Percentiles rank a stretch among this genome's conserved stretches.
These are phyloP conservation scores for Trichonephila clavipes DNA, from an alignment of 1,140 invertebrate genomes.

Conservation along the genomic window DNA sequence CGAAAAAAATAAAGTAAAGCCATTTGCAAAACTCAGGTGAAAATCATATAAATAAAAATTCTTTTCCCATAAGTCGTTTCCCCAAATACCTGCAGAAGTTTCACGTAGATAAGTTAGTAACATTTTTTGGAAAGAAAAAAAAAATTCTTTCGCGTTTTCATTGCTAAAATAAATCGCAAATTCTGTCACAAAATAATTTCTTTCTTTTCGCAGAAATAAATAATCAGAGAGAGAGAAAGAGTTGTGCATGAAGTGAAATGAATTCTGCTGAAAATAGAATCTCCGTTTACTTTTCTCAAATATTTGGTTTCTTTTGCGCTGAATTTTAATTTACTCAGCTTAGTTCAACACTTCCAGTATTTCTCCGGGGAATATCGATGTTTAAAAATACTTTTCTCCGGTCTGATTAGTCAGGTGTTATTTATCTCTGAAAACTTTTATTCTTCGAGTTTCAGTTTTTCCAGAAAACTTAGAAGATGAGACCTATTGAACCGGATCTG, in stretches of 20 bases:
- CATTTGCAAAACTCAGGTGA: not conserved
- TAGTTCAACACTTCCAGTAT: conserved; percentile 8
- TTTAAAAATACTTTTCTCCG: not conserved
- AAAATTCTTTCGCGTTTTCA: conserved; percentile 15
- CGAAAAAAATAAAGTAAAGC: not conserved
- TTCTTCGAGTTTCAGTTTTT: not conserved
- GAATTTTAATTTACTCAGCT: conserved; percentile 11
- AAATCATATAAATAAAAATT: conserved; percentile 44
- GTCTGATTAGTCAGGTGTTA: not conserved
- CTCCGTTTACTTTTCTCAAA: conserved; percentile 32
- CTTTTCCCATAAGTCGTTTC: not conserved
- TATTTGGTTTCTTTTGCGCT: conserved; percentile 10
- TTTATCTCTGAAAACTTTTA: not conserved
- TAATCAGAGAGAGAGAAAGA: not conserved
- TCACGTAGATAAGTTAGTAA: conserved; percentile 16
- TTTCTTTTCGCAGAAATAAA: not conserved
- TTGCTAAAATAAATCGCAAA: conserved; percentile 53
- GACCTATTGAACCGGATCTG: not conserved
- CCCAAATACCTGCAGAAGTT: conserved; percentile 48
- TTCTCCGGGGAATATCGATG: not conserved
- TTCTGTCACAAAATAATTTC: conserved; percentile 53
- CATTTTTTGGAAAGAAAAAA: not conserved
- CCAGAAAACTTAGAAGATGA: not conserved
- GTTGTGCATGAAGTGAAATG: not conserved
- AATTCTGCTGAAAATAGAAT: not conserved